Evolutionary conservation across 2,113 vertebrate genomes (phyloP).

Genomic region (Spea multiplicata): DNA sequence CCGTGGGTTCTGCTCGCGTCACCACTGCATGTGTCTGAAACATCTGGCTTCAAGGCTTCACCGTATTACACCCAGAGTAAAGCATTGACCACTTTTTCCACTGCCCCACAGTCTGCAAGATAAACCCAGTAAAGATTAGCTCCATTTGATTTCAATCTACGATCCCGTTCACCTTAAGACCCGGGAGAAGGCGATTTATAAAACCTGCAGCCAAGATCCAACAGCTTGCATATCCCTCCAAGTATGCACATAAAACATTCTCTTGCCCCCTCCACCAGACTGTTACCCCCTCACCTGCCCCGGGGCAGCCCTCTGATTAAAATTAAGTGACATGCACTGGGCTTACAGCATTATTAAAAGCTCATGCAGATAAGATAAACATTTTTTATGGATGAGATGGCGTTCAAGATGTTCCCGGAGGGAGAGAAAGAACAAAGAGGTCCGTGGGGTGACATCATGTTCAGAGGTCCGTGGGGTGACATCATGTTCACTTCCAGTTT

Average conservation of each 20-base stretch:
- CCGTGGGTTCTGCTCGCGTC: conserved; percentile 3
- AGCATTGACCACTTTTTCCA: conserved; percentile 27
- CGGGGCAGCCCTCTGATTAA: conserved; percentile 3
- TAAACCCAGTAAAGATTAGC: conserved; percentile 27
- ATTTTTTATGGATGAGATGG: conserved; percentile 20
- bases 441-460: no score
- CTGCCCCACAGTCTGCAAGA: conserved; percentile 13
- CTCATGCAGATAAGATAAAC: conserved; percentile 8
- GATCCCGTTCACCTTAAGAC: conserved; percentile 13
- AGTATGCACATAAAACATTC: conserved; percentile 19
- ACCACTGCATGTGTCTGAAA: background rate
- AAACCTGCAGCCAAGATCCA: background rate
- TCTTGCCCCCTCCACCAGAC: conserved; percentile 1
- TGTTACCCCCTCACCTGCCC: background rate
- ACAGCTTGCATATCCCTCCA: background rate
- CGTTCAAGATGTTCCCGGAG: background rate
- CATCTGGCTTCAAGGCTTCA: conserved; percentile 25
- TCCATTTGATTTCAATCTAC: conserved; percentile 30
- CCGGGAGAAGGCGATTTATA: background rate
- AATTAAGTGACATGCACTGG: background rate
- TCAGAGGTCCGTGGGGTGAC: background rate
- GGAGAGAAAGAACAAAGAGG: background rate
- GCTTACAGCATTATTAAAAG: conserved; percentile 22
- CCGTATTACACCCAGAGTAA: conserved; percentile 19
- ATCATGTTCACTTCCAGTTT: conserved; percentile 4